Conservation (phyloP, 2,888 invertebrate species). For the Mylabris sibirica region DNA sequence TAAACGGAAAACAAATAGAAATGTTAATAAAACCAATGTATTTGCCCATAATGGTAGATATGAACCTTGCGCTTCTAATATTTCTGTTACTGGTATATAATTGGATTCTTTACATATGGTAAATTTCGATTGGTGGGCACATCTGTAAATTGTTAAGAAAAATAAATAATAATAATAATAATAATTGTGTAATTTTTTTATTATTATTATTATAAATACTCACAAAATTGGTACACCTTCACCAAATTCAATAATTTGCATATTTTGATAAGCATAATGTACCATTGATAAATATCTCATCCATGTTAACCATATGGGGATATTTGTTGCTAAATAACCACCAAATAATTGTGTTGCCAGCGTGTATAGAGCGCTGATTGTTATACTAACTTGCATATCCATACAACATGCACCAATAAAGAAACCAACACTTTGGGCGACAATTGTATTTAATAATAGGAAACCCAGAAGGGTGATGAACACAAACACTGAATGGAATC, state of each 20-base stretch:
- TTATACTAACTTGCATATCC: constrained; percentile 80
- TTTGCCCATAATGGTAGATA: constrained; percentile 76
- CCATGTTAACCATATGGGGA: constrained; percentile 78
- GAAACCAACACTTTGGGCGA: constrained; percentile 81
- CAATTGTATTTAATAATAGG: constrained; percentile 74
- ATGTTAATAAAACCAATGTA: constrained; percentile 73
- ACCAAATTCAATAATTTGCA: constrained; percentile 80
- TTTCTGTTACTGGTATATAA: constrained; percentile 72
- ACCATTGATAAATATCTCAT: constrained; percentile 79
- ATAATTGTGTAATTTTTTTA: background rate
- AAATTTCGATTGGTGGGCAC: constrained; percentile 73
- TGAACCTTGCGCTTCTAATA: constrained; percentile 72
- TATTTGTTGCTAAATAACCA: constrained; percentile 76
- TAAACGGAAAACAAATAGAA: constrained; percentile 74
- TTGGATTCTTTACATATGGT: constrained; percentile 67
- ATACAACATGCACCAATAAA: constrained; percentile 80
- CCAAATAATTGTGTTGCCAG: constrained; percentile 80
- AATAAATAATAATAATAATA: background rate
- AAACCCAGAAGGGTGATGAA: constrained; percentile 75
- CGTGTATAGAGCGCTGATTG: constrained; percentile 78
- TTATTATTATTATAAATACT: constrained; percentile 55
- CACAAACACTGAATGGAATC: constrained; percentile 68
- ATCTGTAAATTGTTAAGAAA: constrained; percentile 62
- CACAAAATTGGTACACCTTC: constrained; percentile 74
- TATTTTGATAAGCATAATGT: constrained; percentile 81